Conservation (phyloP, 1,140 invertebrate species). For the Lerema accius region DNA sequence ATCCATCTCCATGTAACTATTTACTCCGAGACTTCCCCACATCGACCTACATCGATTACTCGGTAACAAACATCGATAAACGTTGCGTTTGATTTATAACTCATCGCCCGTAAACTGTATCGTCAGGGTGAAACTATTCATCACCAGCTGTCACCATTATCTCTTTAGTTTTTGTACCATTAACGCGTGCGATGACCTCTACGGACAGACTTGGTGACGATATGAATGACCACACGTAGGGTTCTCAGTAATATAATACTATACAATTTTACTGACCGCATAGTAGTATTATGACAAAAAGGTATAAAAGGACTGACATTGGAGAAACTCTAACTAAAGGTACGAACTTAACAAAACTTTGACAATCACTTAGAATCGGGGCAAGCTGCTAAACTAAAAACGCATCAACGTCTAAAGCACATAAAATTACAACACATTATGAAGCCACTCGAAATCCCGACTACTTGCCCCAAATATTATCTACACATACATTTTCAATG, state of each 20-base stretch:
- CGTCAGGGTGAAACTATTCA: conserved; percentile 56
- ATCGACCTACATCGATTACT: conserved; percentile 24
- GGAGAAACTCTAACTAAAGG: no score
- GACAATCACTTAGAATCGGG: no score
- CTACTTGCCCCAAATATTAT: no score
- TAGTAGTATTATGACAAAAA: no score
- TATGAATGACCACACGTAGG: conserved; percentile 7
- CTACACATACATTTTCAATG: conserved; percentile 19
- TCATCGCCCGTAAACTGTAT: conserved; percentile 49
- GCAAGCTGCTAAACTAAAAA: no score
- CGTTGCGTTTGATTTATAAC: conserved; percentile 41
- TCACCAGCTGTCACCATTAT: conserved; percentile 68
- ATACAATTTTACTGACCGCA: background rate
- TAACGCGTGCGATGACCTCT: conserved; percentile 67
- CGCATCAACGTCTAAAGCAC: no score
- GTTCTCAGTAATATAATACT: background rate
- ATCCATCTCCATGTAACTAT: background rate
- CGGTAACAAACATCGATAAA: conserved; percentile 24
- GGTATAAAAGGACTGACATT: no score
- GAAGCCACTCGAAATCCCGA: no score
- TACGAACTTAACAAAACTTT: no score
- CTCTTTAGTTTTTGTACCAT: conserved; percentile 65
- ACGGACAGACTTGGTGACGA: conserved; percentile 27
- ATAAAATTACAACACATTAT: no score
- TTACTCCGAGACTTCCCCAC: background rate